Percentiles rank a stretch among this genome's conserved stretches.
phyloP scores from a whole-genome alignment of 1,140 invertebrate genomes.

The Aphelenchoides besseyi region DNA sequence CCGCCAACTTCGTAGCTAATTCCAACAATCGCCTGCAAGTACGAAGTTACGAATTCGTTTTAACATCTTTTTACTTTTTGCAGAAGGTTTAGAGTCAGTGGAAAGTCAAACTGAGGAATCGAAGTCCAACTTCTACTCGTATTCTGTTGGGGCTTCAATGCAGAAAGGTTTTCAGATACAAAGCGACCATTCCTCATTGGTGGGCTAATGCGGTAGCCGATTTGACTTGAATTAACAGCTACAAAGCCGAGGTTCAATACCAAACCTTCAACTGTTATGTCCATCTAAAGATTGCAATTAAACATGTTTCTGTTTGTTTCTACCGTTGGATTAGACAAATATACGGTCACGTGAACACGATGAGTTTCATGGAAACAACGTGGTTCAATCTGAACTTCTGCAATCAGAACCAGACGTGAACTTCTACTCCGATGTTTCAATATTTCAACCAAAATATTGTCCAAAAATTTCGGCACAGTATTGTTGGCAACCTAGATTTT shows the following conservation, averaged over 20 bases:
- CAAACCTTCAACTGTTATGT: neutral
- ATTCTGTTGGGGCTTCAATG: neutral
- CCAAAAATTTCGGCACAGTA: neutral
- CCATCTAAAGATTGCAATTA: neutral
- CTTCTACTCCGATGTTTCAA: neutral
- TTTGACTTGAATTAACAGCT: neutral
- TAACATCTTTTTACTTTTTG: neutral
- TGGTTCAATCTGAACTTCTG: slow-evolving; percentile 7
- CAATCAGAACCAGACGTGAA: neutral
- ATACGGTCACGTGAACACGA: neutral
- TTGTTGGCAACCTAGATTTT: neutral
- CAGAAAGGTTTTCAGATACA: neutral
- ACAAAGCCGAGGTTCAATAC: neutral
- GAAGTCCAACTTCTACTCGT: neutral
- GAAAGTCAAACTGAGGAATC: neutral
- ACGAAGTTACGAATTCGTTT: neutral
- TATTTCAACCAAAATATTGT: neutral
- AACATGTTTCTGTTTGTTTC: neutral
- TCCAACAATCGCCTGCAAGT: slow-evolving; percentile 4
- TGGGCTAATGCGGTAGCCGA: neutral
- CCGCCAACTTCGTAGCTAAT: neutral
- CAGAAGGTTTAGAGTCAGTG: neutral
- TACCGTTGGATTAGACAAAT: slow-evolving; percentile 18
- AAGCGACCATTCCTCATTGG: neutral
- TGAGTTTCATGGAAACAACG: neutral